A percentile compares a stretch with the other conserved stretches of the same genome.
phyloP scores from a whole-genome alignment of 2,113 vertebrate genomes.

The Rhadina sibilatrix region DNA sequence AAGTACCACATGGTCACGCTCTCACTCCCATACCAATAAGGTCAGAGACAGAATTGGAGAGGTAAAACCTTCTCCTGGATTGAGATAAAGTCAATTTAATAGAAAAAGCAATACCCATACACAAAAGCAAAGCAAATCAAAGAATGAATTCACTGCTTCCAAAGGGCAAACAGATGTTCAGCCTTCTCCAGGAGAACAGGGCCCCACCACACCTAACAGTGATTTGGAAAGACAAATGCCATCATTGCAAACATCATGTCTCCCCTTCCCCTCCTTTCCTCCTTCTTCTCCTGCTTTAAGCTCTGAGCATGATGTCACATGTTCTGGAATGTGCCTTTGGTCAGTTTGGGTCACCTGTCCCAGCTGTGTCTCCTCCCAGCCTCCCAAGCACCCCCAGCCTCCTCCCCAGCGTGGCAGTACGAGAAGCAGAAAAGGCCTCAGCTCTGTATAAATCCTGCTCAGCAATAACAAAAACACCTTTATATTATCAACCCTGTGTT shows the following conservation, averaged over 20 bases:
- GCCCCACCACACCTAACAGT: rapidly evolving
- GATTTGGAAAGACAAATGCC: rapidly evolving
- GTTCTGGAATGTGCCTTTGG: neutral
- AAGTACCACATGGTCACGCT: neutral
- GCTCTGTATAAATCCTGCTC: neutral
- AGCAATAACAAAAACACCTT: neutral
- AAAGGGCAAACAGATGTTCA: rapidly evolving
- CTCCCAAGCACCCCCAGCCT: neutral
- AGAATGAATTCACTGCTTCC: neutral
- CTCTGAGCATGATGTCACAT: rapidly evolving
- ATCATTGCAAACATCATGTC: rapidly evolving
- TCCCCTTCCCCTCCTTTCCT: rapidly evolving
- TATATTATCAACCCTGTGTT: neutral
- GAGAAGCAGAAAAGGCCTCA: neutral
- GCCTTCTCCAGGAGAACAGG: neutral
- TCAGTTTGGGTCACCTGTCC: neutral
- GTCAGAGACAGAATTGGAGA: neutral
- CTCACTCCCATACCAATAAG: neutral
- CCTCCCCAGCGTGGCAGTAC: rapidly evolving
- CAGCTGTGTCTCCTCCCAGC: rapidly evolving
- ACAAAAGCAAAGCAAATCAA: neutral
- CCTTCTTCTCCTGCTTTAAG: rapidly evolving
- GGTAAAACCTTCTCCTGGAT: neutral
- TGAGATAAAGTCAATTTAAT: neutral
- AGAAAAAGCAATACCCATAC: neutral